Conservation (phyloP, 2,113 vertebrate genomes). For the Archocentrus centrarchus region DNA sequence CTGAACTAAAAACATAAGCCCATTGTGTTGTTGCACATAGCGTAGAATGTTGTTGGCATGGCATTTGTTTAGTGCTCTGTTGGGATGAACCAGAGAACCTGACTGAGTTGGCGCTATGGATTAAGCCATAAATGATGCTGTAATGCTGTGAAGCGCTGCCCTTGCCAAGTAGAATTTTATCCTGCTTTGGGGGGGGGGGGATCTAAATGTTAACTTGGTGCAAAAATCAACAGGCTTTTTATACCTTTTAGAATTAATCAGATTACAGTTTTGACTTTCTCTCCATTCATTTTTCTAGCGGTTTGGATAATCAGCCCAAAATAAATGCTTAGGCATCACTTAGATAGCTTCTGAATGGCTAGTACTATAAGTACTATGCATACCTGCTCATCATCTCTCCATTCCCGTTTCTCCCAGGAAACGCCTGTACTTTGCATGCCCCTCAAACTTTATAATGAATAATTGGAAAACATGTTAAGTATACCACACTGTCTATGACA, state of each 20-base stretch:
- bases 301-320: too few relatives aligned
- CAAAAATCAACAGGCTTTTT: neutral
- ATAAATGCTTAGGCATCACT: too few relatives aligned
- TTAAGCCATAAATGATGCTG: neutral
- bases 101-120: neutral
- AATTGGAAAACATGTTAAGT: neutral
- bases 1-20: neutral
- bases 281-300: too few relatives aligned
- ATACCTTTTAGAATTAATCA: neutral
- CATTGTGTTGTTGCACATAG: neutral
- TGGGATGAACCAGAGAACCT: neutral
- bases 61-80: constrained; percentile 5
- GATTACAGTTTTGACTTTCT: too few relatives aligned
- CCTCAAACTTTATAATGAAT: neutral
- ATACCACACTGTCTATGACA: neutral
- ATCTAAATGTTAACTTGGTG: neutral
- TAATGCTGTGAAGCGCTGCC: neutral
- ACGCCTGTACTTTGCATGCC: neutral
- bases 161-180: neutral
- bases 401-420: neutral
- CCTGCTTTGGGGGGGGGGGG: too few relatives aligned
- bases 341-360: neutral
- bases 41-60: neutral
- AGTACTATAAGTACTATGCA: neutral
- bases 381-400: neutral